These are phyloP conservation scores for Pachyuromys duprasi DNA, from an alignment of 2,797 vertebrate species.

Conservation along the genomic window DNA sequence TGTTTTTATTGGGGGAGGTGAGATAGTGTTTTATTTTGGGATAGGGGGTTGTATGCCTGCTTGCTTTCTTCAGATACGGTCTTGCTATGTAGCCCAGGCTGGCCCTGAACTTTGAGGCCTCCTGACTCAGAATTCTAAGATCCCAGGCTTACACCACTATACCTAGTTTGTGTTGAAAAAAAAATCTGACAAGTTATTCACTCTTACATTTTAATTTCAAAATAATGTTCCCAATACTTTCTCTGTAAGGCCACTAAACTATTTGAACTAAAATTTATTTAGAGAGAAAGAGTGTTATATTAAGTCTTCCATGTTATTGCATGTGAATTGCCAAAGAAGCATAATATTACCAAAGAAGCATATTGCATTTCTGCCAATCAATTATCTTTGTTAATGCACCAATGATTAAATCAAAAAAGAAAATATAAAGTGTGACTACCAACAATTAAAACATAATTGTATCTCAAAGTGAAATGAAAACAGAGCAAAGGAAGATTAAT, in stretches of 20 bases:
- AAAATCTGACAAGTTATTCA: conserved; percentile 39
- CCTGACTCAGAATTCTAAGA: not conserved
- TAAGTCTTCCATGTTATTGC: conserved; percentile 50
- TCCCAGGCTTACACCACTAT: not conserved
- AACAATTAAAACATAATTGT: conserved; percentile 56
- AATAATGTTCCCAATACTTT: conserved; percentile 23
- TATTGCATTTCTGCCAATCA: conserved; percentile 42
- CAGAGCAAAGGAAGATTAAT: conserved; percentile 41
- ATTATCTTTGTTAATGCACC: conserved; percentile 42
- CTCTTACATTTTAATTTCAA: conserved; percentile 48
- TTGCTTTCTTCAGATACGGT: not conserved
- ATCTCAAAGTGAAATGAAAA: conserved; percentile 67
- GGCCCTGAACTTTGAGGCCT: not conserved
- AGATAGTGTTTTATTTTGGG: not conserved
- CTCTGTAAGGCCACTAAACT: conserved; percentile 49
- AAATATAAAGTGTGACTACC: conserved; percentile 43
- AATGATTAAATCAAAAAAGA: conserved; percentile 51
- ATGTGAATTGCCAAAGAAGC: not conserved
- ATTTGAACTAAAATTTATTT: conserved; percentile 32
- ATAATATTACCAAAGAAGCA: conserved; percentile 57
- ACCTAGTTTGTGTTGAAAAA: not conserved
- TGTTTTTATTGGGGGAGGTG: not conserved
- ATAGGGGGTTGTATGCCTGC: not conserved
- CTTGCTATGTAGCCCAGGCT: not conserved
- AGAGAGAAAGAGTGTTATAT: conserved; percentile 12